Conservation (phyloP, 2,797 vertebrate species). For the Chaetodon trifasciatus region DNA sequence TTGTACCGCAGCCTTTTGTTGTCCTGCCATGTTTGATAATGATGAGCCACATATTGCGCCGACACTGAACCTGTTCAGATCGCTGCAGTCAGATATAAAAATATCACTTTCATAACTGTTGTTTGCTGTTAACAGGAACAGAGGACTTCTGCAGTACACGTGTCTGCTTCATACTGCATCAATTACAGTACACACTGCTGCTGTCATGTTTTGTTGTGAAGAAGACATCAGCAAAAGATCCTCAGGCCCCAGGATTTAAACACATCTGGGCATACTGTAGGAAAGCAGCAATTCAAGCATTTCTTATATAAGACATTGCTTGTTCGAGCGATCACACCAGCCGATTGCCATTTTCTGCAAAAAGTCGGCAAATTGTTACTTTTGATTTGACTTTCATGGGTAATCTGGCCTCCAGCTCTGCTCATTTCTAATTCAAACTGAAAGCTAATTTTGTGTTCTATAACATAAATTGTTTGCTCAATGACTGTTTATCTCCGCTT, state of each 20-base stretch:
- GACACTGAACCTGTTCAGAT: slow-evolving; percentile 27
- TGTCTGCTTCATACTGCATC: slow-evolving; percentile 12
- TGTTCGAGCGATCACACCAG: slow-evolving; percentile 16
- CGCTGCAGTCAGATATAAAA: slow-evolving; percentile 39
- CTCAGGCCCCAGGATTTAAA: not conserved
- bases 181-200: not conserved
- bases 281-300: not conserved
- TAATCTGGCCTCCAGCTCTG: slow-evolving; percentile 34
- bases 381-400: slow-evolving; percentile 37
- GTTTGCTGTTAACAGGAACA: slow-evolving; percentile 45
- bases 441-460: slow-evolving; percentile 28
- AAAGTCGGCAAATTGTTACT: slow-evolving; percentile 18
- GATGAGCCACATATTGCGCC: slow-evolving; percentile 33
- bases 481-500: not conserved
- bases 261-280: not conserved
- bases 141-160: slow-evolving; percentile 26
- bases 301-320: not conserved
- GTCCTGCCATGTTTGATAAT: slow-evolving; percentile 61
- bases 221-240: not conserved
- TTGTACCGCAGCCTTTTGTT: slow-evolving; percentile 41
- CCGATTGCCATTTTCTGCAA: slow-evolving; percentile 24
- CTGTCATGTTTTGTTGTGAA: slow-evolving; percentile 19
- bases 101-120: slow-evolving; percentile 49
- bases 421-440: slow-evolving; percentile 34
- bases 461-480: slow-evolving; percentile 15